Percentiles rank a stretch among this genome's conserved stretches.
Evolutionary conservation across 30 jellyfish, hydroid and myxozoan species (phyloP).

Genomic region (Rhopilema esculentum): DNA sequence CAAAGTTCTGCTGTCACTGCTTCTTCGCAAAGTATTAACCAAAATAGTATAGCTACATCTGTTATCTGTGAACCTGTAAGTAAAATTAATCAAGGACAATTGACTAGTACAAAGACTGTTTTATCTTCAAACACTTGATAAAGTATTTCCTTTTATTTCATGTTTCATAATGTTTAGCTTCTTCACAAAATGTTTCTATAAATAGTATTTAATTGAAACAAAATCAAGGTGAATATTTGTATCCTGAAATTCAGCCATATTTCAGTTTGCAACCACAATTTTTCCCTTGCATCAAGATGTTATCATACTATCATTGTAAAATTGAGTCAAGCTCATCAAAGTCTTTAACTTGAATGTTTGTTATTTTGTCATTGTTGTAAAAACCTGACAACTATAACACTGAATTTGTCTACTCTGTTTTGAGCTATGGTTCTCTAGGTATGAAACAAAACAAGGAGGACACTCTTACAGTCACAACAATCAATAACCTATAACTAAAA

Average conservation of each 20-base stretch:
- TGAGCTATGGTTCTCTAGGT: not conserved
- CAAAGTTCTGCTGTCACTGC: not conserved
- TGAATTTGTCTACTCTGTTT: too few species aligned
- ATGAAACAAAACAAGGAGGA: not conserved
- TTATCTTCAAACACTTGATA: not conserved
- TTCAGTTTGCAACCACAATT: not conserved
- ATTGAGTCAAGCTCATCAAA: not conserved
- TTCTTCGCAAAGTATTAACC: not conserved
- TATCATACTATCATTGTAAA: not conserved
- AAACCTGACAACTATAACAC: not conserved
- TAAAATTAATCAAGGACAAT: slow-evolving; percentile 4
- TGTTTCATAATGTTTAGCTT: not conserved
- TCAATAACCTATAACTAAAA: not conserved
- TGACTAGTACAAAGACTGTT: not conserved
- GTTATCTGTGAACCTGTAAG: slow-evolving; percentile 48
- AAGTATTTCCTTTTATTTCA: not conserved
- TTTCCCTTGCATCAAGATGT: not conserved
- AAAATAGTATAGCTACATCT: slow-evolving; percentile 55
- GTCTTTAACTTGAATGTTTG: not conserved
- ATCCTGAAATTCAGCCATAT: not conserved
- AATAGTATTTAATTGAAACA: not conserved
- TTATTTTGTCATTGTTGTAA: not conserved
- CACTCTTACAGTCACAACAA: not conserved
- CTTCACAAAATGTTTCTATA: not conserved
- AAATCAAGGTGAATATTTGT: not conserved